Evolutionary conservation across 64 coral and sea anemone species (phyloP).

Genomic region (Montipora capricornis): DNA sequence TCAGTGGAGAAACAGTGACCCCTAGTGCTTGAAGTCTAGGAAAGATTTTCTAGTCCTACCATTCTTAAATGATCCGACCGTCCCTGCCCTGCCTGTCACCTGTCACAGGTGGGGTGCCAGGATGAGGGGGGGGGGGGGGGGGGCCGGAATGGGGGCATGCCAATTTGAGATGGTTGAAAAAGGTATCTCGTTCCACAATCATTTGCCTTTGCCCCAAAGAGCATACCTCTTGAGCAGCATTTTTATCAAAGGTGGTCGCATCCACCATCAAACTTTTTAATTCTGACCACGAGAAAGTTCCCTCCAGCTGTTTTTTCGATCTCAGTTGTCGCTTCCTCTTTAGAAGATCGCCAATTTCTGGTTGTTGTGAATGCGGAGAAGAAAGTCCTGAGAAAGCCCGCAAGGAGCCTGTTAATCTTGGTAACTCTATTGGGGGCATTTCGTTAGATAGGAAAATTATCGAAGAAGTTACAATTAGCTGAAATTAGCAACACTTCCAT

Average conservation of each 20-base stretch:
- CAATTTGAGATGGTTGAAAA: background rate
- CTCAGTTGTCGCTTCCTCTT: slow-evolving; percentile 85
- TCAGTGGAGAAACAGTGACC: too few species aligned
- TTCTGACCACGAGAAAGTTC: slow-evolving; percentile 81
- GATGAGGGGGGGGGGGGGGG: too few species aligned
- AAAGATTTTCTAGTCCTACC: too few species aligned
- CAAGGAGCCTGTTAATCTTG: slow-evolving; percentile 94
- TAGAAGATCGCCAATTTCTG: slow-evolving; percentile 41
- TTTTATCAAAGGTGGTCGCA: slow-evolving; percentile 50
- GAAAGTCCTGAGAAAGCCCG: slow-evolving; percentile 94
- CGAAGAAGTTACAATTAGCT: slow-evolving; percentile 1
- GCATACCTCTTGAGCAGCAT: slow-evolving; percentile 84
- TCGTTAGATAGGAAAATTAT: background rate
- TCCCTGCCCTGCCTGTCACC: too few species aligned
- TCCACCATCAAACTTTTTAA: slow-evolving; percentile 82
- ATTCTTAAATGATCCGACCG: too few species aligned
- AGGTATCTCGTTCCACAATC: background rate
- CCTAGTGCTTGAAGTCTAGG: too few species aligned
- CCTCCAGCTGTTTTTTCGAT: slow-evolving; percentile 71
- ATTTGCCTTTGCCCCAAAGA: background rate
- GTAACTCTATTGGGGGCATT: slow-evolving; percentile 80
- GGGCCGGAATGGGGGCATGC: too few species aligned
- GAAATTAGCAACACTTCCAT: background rate
- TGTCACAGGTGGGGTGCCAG: too few species aligned
- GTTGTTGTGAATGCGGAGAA: slow-evolving; percentile 33